Percentiles rank a stretch among this genome's conserved stretches.
These are phyloP conservation scores for Eugnorisma glareosa DNA, from an alignment of 2,888 invertebrate species.

Conservation along the genomic window DNA sequence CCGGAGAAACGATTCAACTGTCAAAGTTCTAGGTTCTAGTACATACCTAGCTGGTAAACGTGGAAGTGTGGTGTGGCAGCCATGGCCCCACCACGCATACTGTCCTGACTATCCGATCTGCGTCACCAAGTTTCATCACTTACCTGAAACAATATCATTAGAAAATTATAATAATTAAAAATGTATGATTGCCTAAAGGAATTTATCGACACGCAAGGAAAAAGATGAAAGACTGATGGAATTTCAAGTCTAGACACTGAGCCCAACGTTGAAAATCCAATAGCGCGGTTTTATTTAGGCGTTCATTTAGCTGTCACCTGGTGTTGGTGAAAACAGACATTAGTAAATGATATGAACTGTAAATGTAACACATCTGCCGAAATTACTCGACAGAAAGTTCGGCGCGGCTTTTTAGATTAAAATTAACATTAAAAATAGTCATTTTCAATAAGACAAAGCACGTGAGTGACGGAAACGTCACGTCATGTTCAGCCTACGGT, in stretches of 20 bases:
- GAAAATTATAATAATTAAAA: background rate
- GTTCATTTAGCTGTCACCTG: background rate
- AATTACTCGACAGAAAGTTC: background rate
- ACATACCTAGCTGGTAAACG: conserved; percentile 73
- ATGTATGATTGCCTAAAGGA: no score
- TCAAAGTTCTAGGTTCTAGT: background rate
- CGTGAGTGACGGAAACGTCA: no score
- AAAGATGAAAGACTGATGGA: background rate
- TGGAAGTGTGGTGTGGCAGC: conserved; percentile 66
- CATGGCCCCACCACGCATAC: conserved; percentile 31
- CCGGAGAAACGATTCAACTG: background rate
- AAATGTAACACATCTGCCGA: background rate
- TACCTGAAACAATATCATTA: conserved; percentile 75
- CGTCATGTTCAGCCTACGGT: background rate
- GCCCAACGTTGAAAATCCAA: background rate
- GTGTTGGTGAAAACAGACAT: background rate
- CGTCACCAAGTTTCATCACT: conserved; percentile 67
- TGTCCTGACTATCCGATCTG: conserved; percentile 36
- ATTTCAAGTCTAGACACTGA: background rate
- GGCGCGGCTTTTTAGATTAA: background rate
- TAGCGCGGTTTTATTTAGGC: background rate
- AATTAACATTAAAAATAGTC: background rate
- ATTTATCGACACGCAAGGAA: no score
- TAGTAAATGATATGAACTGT: background rate
- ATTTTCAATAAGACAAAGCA: background rate